Evolutionary conservation across 2,113 vertebrate genomes (phyloP), one percentile per base, ranked within the genome.

Genomic region (Chaetura pelagica): DNA sequence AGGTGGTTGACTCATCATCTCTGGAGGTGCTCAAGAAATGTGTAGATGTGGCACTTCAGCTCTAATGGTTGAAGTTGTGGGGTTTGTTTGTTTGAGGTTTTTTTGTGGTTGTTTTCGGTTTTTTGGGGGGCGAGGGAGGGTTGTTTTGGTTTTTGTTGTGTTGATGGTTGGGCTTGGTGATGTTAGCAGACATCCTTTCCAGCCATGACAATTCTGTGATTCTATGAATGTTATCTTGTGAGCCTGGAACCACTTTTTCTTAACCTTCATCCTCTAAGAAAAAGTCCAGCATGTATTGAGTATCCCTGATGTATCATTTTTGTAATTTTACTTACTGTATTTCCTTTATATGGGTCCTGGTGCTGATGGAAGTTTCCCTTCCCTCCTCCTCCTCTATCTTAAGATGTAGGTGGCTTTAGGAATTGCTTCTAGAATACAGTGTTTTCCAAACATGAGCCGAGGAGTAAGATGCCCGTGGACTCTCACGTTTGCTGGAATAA

Each of bases 391-490:
- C 61, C 66, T 96, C 73, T 84, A 24, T 92, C 91, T 93, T 94
- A 89, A 58, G 51, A 93, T 38, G 27, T 89, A 82, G 58, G 92
- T 55, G 51, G 69, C 78, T 93, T 88, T 96, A 93, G 66, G 90
- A 96, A 95, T 94, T 96, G 81, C 84, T 92, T 96, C 64, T 94
- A 87, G 77, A 97, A 93, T 89, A 81, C 58, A 94, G 35, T 94
- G 55, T 94, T 96, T 97, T 96, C 63, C 86, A 98, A 98, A 97
- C 96, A 96, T 93, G 97, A 96, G 87, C 80, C 96, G 84, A 97
- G 94, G 94, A 97, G 92, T 94, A 94, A 94, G 63, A 96, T 75
- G 66, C 32, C 87, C 88, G 55, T 84, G 79, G 93, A 90, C 90
- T 88, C 78, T 79, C 5, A 0, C 85, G 77, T 97, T 97, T 97